phyloP scores from a whole-genome alignment of 2,888 invertebrate species.

The Campoletis raptor region DNA sequence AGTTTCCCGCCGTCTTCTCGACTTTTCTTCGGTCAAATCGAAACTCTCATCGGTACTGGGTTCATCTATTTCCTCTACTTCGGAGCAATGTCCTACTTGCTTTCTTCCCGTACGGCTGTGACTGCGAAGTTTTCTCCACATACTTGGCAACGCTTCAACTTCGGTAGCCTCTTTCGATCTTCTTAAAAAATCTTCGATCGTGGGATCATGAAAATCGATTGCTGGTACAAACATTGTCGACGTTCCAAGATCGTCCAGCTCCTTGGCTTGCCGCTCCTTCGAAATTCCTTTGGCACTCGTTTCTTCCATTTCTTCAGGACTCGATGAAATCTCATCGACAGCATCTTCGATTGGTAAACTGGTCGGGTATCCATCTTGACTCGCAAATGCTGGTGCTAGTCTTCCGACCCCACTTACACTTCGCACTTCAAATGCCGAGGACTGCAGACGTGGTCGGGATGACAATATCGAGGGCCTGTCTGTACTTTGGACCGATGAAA shows the following conservation, averaged over 20 bases:
- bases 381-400: constrained; percentile 48
- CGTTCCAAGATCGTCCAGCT: constrained; percentile 66
- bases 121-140: constrained; percentile 60
- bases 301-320: neutral
- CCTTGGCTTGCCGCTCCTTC: constrained; percentile 45
- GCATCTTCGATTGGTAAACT: neutral
- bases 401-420: constrained; percentile 77
- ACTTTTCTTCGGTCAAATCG: constrained; percentile 8
- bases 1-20: constrained; percentile 63
- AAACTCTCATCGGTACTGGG: neutral
- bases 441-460: constrained; percentile 76
- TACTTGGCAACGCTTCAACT: constrained; percentile 67
- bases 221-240: constrained; percentile 43
- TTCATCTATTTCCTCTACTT: constrained; percentile 53
- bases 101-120: constrained; percentile 52
- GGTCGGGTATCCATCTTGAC: constrained; percentile 47
- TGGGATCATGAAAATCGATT: constrained; percentile 61
- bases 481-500: constrained; percentile 73
- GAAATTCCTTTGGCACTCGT: neutral
- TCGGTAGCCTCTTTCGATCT: constrained; percentile 58
- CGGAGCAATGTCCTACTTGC: constrained; percentile 53
- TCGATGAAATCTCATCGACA: constrained; percentile 11
- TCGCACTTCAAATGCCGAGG: constrained; percentile 78
- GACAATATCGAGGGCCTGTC: constrained; percentile 72
- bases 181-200: constrained; percentile 58